A percentile compares a stretch with the other conserved stretches of the same genome.
Evolutionary conservation across 1,140 invertebrate species (phyloP).

Genomic region (Varroa destructor): DNA sequence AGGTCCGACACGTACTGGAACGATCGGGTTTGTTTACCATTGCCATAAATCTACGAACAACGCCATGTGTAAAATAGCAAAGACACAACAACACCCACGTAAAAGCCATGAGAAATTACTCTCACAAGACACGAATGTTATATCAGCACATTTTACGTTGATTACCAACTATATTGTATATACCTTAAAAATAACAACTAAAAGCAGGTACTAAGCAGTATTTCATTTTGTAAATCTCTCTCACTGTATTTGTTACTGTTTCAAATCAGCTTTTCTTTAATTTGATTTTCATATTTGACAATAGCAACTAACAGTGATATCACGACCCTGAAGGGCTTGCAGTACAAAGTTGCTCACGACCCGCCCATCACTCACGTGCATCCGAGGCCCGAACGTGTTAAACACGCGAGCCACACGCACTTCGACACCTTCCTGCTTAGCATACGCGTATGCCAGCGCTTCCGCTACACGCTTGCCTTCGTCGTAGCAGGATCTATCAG

Average conservation of each 20-base stretch:
- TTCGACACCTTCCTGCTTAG: slow-evolving; percentile 84
- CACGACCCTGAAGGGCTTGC: slow-evolving; percentile 83
- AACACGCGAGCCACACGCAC: slow-evolving; percentile 95
- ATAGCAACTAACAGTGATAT: slow-evolving; percentile 60
- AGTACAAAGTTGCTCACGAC: slow-evolving; percentile 98
- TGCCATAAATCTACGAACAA: slow-evolving; percentile 67
- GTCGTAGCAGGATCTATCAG: slow-evolving; percentile 79
- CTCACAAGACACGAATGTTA: slow-evolving; percentile 1
- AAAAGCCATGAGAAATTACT: slow-evolving; percentile 18
- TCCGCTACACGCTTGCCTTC: slow-evolving; percentile 96
- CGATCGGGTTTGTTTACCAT: slow-evolving; percentile 87
- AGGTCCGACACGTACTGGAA: slow-evolving; percentile 97
- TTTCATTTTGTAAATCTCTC: no score
- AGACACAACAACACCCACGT: slow-evolving; percentile 16
- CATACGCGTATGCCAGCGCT: slow-evolving; percentile 89
- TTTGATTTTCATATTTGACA: background rate
- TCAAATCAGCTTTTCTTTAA: no score
- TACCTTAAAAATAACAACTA: no score
- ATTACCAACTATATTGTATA: no score
- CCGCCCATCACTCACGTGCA: slow-evolving; percentile 97
- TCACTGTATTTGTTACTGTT: no score
- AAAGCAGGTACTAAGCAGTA: no score
- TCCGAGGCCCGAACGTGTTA: slow-evolving; percentile 97
- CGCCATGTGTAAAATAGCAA: slow-evolving; percentile 9
- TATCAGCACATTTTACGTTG: no score